Evolutionary conservation across 2,797 vertebrate genomes (phyloP).

Genomic region (Myotis planiceps): DNA sequence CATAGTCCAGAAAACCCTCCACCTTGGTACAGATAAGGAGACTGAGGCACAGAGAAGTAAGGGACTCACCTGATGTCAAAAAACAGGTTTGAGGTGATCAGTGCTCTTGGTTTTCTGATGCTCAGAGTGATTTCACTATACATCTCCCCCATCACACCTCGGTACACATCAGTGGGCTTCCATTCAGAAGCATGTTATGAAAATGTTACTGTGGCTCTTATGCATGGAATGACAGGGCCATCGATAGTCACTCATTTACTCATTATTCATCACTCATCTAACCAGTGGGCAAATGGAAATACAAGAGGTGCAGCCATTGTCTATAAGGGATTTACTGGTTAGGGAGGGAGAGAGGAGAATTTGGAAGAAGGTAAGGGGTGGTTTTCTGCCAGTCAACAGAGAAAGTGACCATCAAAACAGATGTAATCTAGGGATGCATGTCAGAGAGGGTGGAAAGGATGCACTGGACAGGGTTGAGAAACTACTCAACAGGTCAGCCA

Average conservation of each 20-base stretch:
- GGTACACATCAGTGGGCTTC: neutral
- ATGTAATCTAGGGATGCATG: neutral
- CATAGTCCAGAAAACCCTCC: neutral
- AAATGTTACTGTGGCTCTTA: neutral
- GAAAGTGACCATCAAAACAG: neutral
- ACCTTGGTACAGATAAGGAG: no score
- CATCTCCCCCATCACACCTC: fast-evolving
- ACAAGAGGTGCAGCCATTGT: neutral
- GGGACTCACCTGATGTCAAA: neutral
- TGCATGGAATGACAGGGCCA: neutral
- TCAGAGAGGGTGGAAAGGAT: neutral
- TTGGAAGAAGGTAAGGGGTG: no score
- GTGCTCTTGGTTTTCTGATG: neutral
- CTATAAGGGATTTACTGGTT: neutral
- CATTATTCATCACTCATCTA: neutral
- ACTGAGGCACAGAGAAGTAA: neutral
- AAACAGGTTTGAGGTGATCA: neutral
- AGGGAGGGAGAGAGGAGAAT: neutral
- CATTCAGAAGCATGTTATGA: neutral
- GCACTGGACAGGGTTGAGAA: neutral
- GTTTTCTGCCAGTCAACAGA: neutral
- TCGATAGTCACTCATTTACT: neutral
- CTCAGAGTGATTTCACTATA: neutral
- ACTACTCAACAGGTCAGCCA: neutral
- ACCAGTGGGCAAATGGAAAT: neutral